These are phyloP conservation scores for Ursus arctos DNA, from an alignment of 2,113 vertebrate genomes.

Conservation along the genomic window DNA sequence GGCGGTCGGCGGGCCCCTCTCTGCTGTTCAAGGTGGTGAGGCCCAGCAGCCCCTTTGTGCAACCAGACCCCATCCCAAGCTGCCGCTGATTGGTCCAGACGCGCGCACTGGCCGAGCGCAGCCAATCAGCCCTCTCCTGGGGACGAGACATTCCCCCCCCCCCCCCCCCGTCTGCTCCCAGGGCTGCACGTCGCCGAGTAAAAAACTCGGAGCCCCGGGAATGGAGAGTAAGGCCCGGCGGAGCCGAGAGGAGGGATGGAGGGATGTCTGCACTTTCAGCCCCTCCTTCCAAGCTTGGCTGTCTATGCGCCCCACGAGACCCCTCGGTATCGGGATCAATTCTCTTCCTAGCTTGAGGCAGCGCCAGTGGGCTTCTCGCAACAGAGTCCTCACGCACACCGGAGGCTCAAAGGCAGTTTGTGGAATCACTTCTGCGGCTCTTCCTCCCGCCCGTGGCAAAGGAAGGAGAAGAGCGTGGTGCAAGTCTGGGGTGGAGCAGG, in stretches of 20 bases:
- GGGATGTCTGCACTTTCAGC: not conserved
- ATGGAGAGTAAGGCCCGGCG: not conserved
- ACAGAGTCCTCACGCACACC: not conserved
- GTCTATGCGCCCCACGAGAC: not conserved
- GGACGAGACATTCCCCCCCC: not conserved
- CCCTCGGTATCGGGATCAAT: not conserved
- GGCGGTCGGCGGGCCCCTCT: not conserved
- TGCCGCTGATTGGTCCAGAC: not conserved
- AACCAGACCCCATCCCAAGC: not conserved
- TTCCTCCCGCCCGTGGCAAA: not conserved
- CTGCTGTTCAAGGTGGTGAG: not conserved
- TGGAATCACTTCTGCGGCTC: not conserved
- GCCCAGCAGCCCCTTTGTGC: not conserved
- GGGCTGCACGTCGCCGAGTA: too few species aligned
- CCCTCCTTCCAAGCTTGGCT: not conserved
- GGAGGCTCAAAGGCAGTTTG: not conserved
- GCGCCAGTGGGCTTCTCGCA: not conserved
- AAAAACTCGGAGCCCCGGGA: not conserved
- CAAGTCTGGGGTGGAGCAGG: not conserved
- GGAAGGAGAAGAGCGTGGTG: not conserved
- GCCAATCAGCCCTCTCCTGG: not conserved
- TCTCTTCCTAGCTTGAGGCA: not conserved
- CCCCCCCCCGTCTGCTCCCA: too few species aligned
- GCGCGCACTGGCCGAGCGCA: not conserved
- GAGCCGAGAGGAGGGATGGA: not conserved